Conservation (phyloP, 1,140 invertebrate species). For the Paraescarpia echinospica region DNA sequence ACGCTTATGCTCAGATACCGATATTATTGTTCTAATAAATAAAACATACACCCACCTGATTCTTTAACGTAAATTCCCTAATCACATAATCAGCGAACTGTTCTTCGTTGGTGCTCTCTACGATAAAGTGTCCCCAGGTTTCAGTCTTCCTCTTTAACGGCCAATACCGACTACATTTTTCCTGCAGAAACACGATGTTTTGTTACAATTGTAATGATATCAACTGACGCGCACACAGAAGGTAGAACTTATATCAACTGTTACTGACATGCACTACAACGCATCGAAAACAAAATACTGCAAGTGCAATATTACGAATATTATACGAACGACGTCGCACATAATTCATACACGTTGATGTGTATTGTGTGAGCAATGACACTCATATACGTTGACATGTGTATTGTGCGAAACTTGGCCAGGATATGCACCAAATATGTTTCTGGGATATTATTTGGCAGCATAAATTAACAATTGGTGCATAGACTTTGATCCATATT, state of each 20-base stretch:
- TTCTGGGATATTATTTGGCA: too few species aligned
- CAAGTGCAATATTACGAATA: background rate
- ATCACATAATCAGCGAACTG: slow-evolving; percentile 20
- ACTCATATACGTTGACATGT: too few species aligned
- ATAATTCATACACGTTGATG: background rate
- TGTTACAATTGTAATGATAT: background rate
- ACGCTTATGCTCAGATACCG: background rate
- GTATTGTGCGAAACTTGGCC: too few species aligned
- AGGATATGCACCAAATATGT: too few species aligned
- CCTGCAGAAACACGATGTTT: background rate
- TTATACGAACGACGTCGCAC: background rate
- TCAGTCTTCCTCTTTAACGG: background rate
- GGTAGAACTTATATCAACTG: background rate
- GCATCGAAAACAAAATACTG: background rate
- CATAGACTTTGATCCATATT: background rate
- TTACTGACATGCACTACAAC: background rate
- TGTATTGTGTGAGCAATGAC: too few species aligned
- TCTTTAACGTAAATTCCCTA: background rate
- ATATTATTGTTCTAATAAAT: background rate
- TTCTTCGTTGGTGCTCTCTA: background rate
- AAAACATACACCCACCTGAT: slow-evolving; percentile 3
- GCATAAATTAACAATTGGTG: background rate
- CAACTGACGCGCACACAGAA: background rate
- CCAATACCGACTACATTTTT: slow-evolving; percentile 26
- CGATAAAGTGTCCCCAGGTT: background rate